phyloP scores from a whole-genome alignment of 2,113 vertebrate genomes.

The Tetrao urogallus region DNA sequence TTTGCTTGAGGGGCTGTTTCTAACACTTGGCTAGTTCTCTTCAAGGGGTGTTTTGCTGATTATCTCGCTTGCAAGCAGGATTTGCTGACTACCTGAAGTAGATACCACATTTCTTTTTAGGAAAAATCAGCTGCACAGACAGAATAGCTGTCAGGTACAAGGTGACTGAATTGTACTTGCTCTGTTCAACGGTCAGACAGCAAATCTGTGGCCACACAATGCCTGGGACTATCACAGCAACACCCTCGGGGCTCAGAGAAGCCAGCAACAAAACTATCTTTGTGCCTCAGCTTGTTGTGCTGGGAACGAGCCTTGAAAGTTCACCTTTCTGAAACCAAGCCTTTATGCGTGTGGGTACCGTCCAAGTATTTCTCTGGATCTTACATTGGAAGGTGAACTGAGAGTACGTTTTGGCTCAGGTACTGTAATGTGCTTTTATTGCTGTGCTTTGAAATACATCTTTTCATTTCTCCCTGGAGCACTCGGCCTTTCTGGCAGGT shows the following conservation, averaged over 20 bases:
- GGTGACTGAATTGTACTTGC: background rate
- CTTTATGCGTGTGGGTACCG: background rate
- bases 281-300: background rate
- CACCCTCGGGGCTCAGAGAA: background rate
- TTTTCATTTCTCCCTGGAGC: constrained; percentile 37
- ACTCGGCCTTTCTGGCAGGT: constrained; percentile 7
- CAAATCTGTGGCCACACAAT: background rate
- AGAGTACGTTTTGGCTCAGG: constrained; percentile 37
- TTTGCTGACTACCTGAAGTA: constrained; percentile 13
- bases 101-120: constrained; percentile 11
- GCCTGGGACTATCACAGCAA: background rate
- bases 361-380: constrained; percentile 30
- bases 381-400: constrained; percentile 54
- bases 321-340: background rate
- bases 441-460: constrained; percentile 45
- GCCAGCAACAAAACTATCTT: background rate
- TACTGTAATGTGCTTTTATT: constrained; percentile 32
- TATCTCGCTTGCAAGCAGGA: constrained; percentile 40
- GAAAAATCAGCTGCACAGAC: background rate
- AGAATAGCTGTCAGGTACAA: constrained; percentile 7
- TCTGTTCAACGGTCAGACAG: background rate
- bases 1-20: constrained; percentile 62
- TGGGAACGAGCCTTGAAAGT: constrained; percentile 18
- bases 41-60: constrained; percentile 11
- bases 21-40: constrained; percentile 46